These are phyloP conservation scores for Cranoglanis bouderius DNA, from an alignment of 2,113 vertebrate genomes.

Conservation along the genomic window DNA sequence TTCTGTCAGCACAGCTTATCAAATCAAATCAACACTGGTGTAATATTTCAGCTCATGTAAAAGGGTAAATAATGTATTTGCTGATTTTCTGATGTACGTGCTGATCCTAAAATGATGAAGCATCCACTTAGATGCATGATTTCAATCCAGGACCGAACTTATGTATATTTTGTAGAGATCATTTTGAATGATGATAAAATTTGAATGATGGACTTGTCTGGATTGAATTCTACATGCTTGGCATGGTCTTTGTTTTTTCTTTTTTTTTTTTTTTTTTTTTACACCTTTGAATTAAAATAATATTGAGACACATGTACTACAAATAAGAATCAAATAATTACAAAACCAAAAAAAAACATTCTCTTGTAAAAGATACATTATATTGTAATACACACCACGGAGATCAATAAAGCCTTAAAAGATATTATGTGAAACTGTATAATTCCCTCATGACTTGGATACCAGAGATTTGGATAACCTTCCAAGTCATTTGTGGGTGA, in stretches of 20 bases:
- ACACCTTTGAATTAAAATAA: neutral
- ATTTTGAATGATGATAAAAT: neutral
- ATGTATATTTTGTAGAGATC: neutral
- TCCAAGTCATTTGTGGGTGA: neutral
- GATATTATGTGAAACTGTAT: neutral
- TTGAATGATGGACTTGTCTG: neutral
- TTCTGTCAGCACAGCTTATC: neutral
- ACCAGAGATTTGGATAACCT: neutral
- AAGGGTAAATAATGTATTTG: neutral
- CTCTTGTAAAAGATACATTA: neutral
- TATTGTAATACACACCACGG: neutral
- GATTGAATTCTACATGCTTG: neutral
- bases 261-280: too few species aligned
- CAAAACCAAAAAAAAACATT: neutral
- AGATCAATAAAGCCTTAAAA: neutral
- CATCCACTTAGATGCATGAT: neutral
- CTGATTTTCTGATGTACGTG: neutral
- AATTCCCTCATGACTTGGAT: neutral
- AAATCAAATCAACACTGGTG: neutral
- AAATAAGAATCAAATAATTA: neutral
- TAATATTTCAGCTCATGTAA: neutral
- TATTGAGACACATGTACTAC: neutral
- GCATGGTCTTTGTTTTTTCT: neutral
- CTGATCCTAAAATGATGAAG: neutral
- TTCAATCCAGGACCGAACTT: neutral